Conservation (phyloP, 1,140 invertebrate genomes). For the Aplysia californica region DNA sequence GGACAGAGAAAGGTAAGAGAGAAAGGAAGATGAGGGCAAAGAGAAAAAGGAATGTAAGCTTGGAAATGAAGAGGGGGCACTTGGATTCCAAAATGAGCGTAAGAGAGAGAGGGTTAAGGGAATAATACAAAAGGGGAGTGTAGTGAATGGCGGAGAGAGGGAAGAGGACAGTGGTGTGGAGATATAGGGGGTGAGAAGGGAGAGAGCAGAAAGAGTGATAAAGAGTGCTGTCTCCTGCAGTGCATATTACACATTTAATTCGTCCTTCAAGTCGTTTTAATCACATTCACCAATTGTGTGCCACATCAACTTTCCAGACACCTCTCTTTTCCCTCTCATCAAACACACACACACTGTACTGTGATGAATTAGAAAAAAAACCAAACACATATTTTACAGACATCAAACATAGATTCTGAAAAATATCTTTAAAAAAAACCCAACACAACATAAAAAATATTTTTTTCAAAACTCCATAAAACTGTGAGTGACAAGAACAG, state of each 20-base stretch:
- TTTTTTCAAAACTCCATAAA: no score
- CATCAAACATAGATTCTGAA: no score
- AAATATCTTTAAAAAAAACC: no score
- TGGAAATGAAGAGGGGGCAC: not conserved
- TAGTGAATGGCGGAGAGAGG: not conserved
- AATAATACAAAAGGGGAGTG: not conserved
- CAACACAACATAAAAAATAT: no score
- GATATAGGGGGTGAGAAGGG: not conserved
- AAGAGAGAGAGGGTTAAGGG: not conserved
- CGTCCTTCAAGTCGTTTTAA: not conserved
- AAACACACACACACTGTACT: not conserved
- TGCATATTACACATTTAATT: not conserved
- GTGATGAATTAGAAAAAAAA: not conserved
- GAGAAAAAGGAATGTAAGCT: not conserved
- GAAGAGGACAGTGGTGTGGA: not conserved
- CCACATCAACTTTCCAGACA: not conserved
- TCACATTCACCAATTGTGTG: not conserved
- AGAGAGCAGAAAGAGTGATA: not conserved
- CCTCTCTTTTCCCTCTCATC: not conserved
- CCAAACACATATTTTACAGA: no score
- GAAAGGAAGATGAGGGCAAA: conserved; percentile 5
- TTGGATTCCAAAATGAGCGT: not conserved
- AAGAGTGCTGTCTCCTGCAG: not conserved
- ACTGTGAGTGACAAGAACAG: no score
- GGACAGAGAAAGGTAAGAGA: not conserved